Base-by-base conservation (phyloP, 2,888 invertebrate species). In the Perdita meconis region DNA sequence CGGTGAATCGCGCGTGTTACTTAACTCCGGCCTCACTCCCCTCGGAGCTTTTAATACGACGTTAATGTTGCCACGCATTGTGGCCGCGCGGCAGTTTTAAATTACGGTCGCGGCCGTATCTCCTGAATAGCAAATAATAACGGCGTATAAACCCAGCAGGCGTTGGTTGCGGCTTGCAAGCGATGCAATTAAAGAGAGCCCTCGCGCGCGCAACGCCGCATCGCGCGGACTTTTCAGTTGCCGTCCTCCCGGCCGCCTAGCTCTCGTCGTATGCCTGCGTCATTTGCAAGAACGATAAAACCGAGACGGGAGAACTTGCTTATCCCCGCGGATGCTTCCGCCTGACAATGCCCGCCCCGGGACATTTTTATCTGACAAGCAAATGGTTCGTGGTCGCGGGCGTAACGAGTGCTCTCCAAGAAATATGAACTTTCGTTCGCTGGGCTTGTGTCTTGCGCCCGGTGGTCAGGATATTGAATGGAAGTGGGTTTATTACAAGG, bases 101-200 rank as follows among this genome's bases (percentile, higher is more conserved):
- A 83, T 83, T 80, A 83, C 65, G 50, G 30, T 61, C 60, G 42
- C 55, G 53, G 51, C 72, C 19, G 66, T 65, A 71, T 81, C 70
- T 56, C 47, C 50, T 63, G 83, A 82, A 77, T 78, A 72, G 56
- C 65, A 65, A 81, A 82, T 83, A 83, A 80, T 64, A 50, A 65
- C 63, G 40, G 47, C 55, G 30, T 34, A 50, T 70, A 69, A 64
- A 69, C 44, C 36, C 42, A 38, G 67, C 42, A 24, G 67, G 61
- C 55, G 65, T 80, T 73, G 51, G 22, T 57, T 38, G 51, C 50
- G 42, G n/a, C 55, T n/a, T 19, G 59, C 50, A 12, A 83, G 80
- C 53, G 65, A 59, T 44, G 66, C 56, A 68, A 80, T 82, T 79
- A 79, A 79, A 75, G 64, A 55, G 53, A 76, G 38, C 42, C 40